Percentiles rank a stretch among this genome's conserved stretches.
Conservation (phyloP, 1,140 invertebrate genomes). For the Proctacanthus coquilletti region DNA sequence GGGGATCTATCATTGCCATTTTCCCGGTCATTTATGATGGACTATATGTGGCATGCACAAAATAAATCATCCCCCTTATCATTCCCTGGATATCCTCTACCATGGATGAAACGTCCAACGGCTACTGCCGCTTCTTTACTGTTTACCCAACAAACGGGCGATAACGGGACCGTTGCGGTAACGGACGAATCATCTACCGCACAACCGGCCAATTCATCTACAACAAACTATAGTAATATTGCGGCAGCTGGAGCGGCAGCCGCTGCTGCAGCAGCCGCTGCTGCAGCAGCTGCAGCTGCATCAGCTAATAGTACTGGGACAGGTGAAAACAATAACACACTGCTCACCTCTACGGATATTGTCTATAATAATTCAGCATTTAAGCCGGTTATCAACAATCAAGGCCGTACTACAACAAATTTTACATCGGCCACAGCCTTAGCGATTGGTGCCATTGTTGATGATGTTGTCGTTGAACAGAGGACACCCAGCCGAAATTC, state of each 20-base stretch:
- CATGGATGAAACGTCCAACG: conserved; percentile 39
- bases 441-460: conserved; percentile 11
- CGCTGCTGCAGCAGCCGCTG: no score
- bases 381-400: conserved; percentile 36
- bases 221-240: no score
- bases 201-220: no score
- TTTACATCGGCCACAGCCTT: background rate
- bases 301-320: no score
- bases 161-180: no score
- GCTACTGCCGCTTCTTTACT: background rate
- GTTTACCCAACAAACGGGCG: conserved; percentile 2
- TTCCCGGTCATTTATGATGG: conserved; percentile 43
- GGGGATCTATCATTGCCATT: conserved; percentile 38
- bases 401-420: background rate
- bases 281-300: no score
- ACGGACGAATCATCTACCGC: no score
- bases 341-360: no score
- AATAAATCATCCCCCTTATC: conserved; percentile 32
- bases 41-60: conserved; percentile 50
- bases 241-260: no score
- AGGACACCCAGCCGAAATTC: conserved; percentile 8
- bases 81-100: conserved; percentile 39
- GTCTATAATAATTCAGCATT: conserved; percentile 43
- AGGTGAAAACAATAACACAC: no score
- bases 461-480: background rate